These are phyloP conservation scores for Salvelinus alpinus DNA, from an alignment of 2,113 vertebrate genomes.

Conservation along the genomic window DNA sequence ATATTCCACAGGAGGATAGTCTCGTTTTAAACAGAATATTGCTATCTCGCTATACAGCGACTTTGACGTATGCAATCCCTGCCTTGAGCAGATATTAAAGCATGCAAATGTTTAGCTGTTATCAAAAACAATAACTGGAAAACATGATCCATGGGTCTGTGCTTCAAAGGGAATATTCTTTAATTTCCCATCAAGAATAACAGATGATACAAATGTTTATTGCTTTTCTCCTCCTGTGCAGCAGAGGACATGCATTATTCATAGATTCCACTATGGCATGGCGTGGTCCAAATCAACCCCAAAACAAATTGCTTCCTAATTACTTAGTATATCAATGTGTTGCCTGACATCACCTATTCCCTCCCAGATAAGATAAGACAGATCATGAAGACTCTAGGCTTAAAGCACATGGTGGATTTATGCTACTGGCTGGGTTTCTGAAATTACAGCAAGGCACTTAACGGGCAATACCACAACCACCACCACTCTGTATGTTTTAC, in stretches of 20 bases:
- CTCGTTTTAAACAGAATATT: conserved; percentile 51
- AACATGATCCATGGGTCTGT: conserved; percentile 28
- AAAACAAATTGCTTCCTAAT: conserved; percentile 61
- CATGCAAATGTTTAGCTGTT: conserved; percentile 6
- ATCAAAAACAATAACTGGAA: conserved; percentile 25
- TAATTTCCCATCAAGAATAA: conserved; percentile 45
- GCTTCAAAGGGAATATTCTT: conserved; percentile 27
- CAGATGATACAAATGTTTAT: conserved; percentile 48
- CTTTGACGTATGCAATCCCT: conserved; percentile 10
- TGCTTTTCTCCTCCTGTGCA: conserved; percentile 39
- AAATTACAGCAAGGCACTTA: background rate
- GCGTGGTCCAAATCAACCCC: conserved; percentile 37
- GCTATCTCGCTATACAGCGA: conserved; percentile 37
- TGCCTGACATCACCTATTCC: background rate
- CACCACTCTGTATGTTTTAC: background rate
- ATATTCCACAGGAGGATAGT: conserved; percentile 19
- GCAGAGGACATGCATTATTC: conserved; percentile 38
- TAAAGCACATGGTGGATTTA: background rate
- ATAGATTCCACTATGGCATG: conserved; percentile 35
- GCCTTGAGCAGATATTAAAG: conserved; percentile 9
- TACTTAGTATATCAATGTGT: conserved; percentile 27
- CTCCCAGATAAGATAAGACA: background rate
- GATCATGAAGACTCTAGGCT: conserved; percentile 1
- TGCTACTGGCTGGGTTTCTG: background rate
- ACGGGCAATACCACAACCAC: background rate